These are phyloP conservation scores for Dichetophora obliterata DNA, from an alignment of 2,888 invertebrate species.

Conservation along the genomic window DNA sequence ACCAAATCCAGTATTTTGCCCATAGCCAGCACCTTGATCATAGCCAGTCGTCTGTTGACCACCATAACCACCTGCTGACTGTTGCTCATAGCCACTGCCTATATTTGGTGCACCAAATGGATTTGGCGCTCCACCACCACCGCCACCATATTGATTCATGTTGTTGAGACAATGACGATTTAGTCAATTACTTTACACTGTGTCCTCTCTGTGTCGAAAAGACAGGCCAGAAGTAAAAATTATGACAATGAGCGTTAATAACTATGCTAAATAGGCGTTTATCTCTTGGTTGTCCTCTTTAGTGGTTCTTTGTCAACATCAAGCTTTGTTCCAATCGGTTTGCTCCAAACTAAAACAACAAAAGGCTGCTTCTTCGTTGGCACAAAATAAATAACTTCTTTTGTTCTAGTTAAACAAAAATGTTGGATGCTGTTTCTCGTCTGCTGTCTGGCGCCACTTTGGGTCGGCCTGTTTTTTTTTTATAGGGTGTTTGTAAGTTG, in stretches of 20 bases:
- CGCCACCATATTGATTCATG: slow-evolving; percentile 52
- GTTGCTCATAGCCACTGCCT: slow-evolving; percentile 56
- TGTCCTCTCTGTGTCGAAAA: background rate
- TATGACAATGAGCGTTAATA: background rate
- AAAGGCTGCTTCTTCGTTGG: background rate
- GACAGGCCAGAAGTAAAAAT: background rate
- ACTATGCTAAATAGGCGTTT: background rate
- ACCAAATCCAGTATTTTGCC: slow-evolving; percentile 47
- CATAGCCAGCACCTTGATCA: slow-evolving; percentile 51
- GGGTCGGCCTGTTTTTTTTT: background rate
- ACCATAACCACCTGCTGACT: slow-evolving; percentile 57
- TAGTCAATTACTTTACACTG: background rate
- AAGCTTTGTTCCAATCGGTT: background rate
- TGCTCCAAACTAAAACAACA: background rate
- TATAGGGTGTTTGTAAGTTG: background rate
- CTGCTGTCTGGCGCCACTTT: background rate
- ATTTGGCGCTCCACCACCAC: slow-evolving; percentile 55
- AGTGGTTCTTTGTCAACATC: background rate
- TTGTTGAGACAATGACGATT: slow-evolving; percentile 13
- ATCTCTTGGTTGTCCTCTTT: background rate
- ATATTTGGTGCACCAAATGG: slow-evolving; percentile 60
- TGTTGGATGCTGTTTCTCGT: background rate
- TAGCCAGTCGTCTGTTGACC: slow-evolving; percentile 48
- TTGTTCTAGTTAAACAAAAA: too few relatives aligned
- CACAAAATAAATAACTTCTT: too few relatives aligned